Percentiles rank a stretch among this genome's conserved stretches.
Conservation (phyloP, 2,888 invertebrate species). For the Gastracanthus pulcherrimus region DNA sequence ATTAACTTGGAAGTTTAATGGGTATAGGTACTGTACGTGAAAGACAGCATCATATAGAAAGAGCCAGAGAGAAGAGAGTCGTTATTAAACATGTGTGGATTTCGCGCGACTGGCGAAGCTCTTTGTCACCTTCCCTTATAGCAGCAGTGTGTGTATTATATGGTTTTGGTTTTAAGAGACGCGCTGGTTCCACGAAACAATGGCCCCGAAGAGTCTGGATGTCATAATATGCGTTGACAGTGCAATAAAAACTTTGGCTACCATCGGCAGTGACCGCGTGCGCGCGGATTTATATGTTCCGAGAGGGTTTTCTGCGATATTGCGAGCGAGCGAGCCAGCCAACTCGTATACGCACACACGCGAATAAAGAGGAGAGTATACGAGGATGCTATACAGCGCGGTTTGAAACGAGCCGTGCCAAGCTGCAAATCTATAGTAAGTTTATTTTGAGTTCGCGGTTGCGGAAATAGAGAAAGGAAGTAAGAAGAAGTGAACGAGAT, state of each 20-base stretch:
- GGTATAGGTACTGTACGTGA: no score
- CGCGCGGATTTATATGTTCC: no score
- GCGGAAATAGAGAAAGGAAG: neutral
- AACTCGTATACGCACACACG: no score
- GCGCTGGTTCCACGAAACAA: slow-evolving; percentile 27
- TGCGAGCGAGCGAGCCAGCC: no score
- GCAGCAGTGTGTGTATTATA: neutral
- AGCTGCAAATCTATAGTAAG: slow-evolving; percentile 18
- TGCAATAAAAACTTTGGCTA: neutral
- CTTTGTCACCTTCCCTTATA: no score
- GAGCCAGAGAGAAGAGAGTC: neutral
- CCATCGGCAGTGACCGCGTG: slow-evolving; percentile 7
- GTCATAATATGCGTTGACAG: slow-evolving; percentile 2
- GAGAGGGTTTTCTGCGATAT: slow-evolving; percentile 3
- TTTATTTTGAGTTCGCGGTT: slow-evolving; percentile 32
- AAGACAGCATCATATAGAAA: no score
- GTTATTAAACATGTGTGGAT: slow-evolving; percentile 41
- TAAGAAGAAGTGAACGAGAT: no score
- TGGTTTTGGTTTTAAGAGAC: slow-evolving; percentile 2
- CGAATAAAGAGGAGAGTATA: no score
- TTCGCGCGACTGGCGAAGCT: no score
- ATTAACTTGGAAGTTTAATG: slow-evolving; percentile 19
- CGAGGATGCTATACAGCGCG: neutral
- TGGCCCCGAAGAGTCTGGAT: slow-evolving; percentile 24
- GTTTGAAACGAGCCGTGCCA: neutral